phyloP scores from a whole-genome alignment of 2,113 vertebrate species.

The Shinisaurus crocodilurus region DNA sequence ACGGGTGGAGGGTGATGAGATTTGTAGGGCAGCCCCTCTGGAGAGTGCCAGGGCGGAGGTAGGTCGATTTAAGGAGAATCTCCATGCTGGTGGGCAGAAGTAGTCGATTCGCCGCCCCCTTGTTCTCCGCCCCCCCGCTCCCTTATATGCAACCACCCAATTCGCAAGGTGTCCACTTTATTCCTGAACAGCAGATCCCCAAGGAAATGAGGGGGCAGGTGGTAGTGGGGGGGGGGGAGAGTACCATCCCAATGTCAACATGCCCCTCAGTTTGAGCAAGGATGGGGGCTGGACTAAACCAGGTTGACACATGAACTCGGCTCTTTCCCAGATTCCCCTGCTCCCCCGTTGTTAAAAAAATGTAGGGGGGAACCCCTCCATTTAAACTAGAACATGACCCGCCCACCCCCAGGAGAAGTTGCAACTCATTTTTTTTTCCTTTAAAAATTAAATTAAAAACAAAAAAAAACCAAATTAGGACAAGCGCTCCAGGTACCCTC shows the following conservation, averaged over 20 bases:
- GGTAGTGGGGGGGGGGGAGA: neutral
- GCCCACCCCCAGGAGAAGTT: neutral
- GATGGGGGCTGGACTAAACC: neutral
- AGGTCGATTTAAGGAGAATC: neutral
- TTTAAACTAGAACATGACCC: slow-evolving; percentile 7
- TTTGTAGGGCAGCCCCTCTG: too few species aligned
- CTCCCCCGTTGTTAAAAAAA: neutral
- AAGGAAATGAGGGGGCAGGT: neutral
- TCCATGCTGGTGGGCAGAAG: neutral
- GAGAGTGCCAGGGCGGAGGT: too few species aligned
- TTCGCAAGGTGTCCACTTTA: neutral
- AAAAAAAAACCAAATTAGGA: slow-evolving; percentile 66
- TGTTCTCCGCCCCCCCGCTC: neutral
- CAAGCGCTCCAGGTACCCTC: slow-evolving; percentile 93
- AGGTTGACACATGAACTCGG: neutral
- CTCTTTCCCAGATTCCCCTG: neutral
- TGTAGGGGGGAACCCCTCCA: neutral
- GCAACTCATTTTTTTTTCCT: neutral
- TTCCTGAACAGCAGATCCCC: neutral
- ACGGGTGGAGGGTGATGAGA: neutral
- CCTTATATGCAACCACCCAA: neutral
- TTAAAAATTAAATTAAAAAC: slow-evolving; percentile 42
- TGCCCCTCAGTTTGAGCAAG: neutral
- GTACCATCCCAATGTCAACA: neutral
- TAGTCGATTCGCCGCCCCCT: fast-evolving